phyloP scores from a whole-genome alignment of 2,888 invertebrate genomes.

The Eutolmus rufibarbis region DNA sequence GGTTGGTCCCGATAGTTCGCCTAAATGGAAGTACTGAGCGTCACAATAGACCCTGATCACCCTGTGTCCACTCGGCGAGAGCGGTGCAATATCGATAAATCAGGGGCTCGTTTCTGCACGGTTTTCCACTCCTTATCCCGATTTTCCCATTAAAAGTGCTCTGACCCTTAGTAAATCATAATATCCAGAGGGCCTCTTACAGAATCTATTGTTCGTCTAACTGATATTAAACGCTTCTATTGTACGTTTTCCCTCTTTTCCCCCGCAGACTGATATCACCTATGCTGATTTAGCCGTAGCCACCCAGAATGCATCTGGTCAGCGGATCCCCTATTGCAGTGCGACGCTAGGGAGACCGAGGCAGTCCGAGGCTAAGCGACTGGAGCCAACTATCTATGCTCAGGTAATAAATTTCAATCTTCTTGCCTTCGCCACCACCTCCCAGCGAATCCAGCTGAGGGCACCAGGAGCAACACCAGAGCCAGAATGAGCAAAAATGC shows the following conservation, averaged over 20 bases:
- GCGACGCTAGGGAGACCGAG: constrained; percentile 62
- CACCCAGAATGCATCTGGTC: constrained; percentile 51
- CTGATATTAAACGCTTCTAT: constrained; percentile 33
- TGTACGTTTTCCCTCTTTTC: neutral
- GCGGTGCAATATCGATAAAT: constrained; percentile 10
- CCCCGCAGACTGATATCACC: constrained; percentile 59
- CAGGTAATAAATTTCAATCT: constrained; percentile 63
- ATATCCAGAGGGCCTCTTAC: neutral
- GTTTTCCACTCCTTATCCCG: neutral
- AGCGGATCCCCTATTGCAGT: constrained; percentile 61
- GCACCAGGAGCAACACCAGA: constrained; percentile 21
- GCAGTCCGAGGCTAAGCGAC: constrained; percentile 60
- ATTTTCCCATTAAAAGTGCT: constrained; percentile 1
- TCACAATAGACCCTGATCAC: neutral
- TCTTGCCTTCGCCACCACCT: constrained; percentile 42
- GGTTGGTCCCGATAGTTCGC: neutral
- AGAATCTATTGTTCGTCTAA: constrained; percentile 15
- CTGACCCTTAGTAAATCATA: constrained; percentile 20
- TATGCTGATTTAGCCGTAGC: constrained; percentile 56
- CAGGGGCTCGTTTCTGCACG: neutral
- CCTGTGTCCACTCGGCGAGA: neutral
- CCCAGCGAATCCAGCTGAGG: constrained; percentile 43
- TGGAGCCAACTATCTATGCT: constrained; percentile 63
- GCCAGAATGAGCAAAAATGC: constrained; percentile 18
- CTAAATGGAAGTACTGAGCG: neutral